A percentile compares a stretch with the other conserved stretches of the same genome.
phyloP scores from a whole-genome alignment of 1,140 invertebrate genomes.

The Bursaphelenchus mucronatus region DNA sequence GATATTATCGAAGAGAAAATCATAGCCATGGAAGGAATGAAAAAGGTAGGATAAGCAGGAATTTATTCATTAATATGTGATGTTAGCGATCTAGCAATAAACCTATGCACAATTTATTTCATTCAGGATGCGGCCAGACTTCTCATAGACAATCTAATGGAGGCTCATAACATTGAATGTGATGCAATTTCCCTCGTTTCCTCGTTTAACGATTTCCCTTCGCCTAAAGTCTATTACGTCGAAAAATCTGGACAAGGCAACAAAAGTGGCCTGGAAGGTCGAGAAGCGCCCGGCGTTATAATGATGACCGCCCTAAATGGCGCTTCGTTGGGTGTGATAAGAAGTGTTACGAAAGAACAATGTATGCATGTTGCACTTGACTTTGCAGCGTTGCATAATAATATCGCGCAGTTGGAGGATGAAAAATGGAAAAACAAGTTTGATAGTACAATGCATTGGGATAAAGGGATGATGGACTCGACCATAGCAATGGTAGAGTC shows the following conservation, averaged over 20 bases:
- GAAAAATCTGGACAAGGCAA: neutral
- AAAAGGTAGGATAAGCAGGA: no score
- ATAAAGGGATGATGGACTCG: no score
- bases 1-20: neutral
- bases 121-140: no score
- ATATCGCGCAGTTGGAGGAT: no score
- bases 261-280: no score
- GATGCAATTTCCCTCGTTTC: constrained; percentile 2
- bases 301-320: constrained; percentile 9
- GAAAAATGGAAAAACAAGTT: no score
- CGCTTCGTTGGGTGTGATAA: constrained; percentile 1
- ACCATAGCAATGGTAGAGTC: no score
- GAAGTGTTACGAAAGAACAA: neutral
- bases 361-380: constrained; percentile 4
- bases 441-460: no score
- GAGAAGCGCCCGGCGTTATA: neutral
- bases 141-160: neutral
- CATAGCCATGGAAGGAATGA: no score
- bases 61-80: no score
- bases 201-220: neutral
- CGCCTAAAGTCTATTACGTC: constrained; percentile 8
- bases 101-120: no score
- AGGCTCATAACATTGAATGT: constrained; percentile 9
- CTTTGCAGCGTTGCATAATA: constrained; percentile 1
- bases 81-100: no score